A percentile compares a stretch with the other conserved stretches of the same genome.
These are phyloP conservation scores for Steatocranus sp. DNA, from an alignment of 2,797 vertebrate genomes.

Conservation along the genomic window DNA sequence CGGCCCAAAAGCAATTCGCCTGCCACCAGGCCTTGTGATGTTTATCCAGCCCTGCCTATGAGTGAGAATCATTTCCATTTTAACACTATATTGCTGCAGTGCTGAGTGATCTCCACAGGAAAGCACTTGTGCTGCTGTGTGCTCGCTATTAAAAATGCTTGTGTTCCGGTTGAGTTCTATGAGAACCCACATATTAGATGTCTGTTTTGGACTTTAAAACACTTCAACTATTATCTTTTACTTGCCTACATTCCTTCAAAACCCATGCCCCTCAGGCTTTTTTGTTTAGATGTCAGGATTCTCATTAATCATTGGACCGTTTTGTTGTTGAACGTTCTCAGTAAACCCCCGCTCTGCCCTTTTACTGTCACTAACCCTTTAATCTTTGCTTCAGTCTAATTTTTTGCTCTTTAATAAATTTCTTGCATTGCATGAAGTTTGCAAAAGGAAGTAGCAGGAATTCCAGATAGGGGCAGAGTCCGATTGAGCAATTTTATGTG, in stretches of 20 bases:
- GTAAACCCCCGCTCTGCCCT: not conserved
- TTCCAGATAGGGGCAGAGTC: not conserved
- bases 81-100: not conserved
- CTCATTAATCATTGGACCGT: not conserved
- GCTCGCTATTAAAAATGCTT: not conserved
- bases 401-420: not conserved
- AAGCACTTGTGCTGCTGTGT: not conserved
- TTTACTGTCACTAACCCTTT: not conserved
- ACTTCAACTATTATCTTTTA: not conserved
- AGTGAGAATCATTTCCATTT: not conserved
- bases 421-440: not conserved
- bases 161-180: fast-evolving
- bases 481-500: not conserved
- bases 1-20: not conserved
- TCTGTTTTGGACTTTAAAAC: not conserved
- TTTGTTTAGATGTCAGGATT: not conserved
- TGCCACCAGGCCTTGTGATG: fast-evolving
- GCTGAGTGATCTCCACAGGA: not conserved
- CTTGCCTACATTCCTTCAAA: not conserved
- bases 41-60: not conserved
- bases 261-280: not conserved
- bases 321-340: not conserved
- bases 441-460: not conserved
- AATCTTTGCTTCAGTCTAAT: not conserved
- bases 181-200: not conserved